Base-by-base conservation (phyloP, 2,113 vertebrate species). In the Talpa occidentalis region DNA sequence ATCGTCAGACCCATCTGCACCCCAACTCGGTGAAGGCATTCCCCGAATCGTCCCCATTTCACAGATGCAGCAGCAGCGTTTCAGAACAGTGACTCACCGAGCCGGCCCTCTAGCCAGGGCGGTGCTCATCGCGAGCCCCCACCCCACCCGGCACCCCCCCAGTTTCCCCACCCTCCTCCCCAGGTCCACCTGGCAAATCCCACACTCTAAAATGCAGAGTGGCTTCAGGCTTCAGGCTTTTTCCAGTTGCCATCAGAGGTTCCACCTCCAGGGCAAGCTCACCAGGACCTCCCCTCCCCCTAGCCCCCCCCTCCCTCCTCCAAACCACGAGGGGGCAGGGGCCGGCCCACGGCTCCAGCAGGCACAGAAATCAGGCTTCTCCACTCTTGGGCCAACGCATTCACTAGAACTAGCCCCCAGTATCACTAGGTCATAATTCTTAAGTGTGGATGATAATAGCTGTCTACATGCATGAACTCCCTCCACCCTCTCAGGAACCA, bases 191-290 rank as follows among this genome's bases (percentile, higher is more conserved):
- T 59, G 78, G 79, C 17, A 37, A 42, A 60, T 60, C 52, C 19
- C 40, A 72, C 30, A 42, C 54, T 77, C 52, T 54, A 66, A 47
- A 22, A 19, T 40, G 54, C 59, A 11, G 3, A 15, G 35, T 42
- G 66, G 21, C 32, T 19, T 12, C 52, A 87, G 35, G 54, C 24
- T n/a, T n/a, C 37, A 40, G 83, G 52, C 17, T 4, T 19, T 19
- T 16, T 86, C 70, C 66, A 59, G 64, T 42, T 88, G 73, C 69
- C 44, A 76, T 81, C 77, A 84, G 44, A 95, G 96, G 52, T 49
- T 26, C 52, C 69, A 52, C 81, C 78, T 83, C 52, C 32, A 32
- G 77, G 44, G 28, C 88, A 47, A 47, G 11, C 77, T 56, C 30
- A 28, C 2, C 44, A 26, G 64, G 64, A 49, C 21, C 64, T 37